Evolutionary conservation across 2,113 vertebrate species (phyloP), one percentile per base, ranked within the genome.

Genomic region (Tyto alba): DNA sequence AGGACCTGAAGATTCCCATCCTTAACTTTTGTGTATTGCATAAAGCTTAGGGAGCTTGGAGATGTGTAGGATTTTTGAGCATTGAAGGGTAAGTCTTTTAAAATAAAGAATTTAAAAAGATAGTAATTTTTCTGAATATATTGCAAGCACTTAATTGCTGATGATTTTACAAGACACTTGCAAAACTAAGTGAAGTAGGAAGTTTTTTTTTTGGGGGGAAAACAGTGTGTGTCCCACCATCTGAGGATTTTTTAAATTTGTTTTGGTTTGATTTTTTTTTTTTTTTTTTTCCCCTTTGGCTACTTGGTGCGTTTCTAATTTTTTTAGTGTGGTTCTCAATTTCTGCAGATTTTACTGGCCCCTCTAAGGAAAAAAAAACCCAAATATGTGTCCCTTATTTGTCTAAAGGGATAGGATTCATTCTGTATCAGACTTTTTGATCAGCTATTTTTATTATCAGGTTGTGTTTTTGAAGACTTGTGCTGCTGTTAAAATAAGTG

Each of bases 201-300:
- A 30, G 16, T 5, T 60, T 9, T 5, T 29, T 20, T 38, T n/a
- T 66, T 10, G 47, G n/a, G n/a, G 45, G 10, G 48, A 52, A 81
- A 80, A 73, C 1, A 48, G 0, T 27, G 23, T 38, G 20, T 56
- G 17, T 82, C 81, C 34, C 13, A 27, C 36, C 7, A 10, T 36
- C 1, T 32, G 36, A 55, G 30, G 4, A 34, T 18, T 63, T 52
- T n/a, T 21, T 21, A 2, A 8, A 6, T 18, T 66, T 66, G 4
- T 11, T 63, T 62, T 32, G 10, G 2, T 26, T 10, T 52, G 8
- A 9, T 17, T 40, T 26, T 41, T 13, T n/a, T 4, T 53, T 11
- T 17, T 40, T 26, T 41, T 13, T n/a, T 4, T 53, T 11, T 10
- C 3, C 4, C 2, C 2, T 16, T 11, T 0, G 1, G 15, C 48